A percentile compares a stretch with the other conserved stretches of the same genome.
Conservation (phyloP, 2,113 vertebrate species). For the Dromaius novaehollandiae region DNA sequence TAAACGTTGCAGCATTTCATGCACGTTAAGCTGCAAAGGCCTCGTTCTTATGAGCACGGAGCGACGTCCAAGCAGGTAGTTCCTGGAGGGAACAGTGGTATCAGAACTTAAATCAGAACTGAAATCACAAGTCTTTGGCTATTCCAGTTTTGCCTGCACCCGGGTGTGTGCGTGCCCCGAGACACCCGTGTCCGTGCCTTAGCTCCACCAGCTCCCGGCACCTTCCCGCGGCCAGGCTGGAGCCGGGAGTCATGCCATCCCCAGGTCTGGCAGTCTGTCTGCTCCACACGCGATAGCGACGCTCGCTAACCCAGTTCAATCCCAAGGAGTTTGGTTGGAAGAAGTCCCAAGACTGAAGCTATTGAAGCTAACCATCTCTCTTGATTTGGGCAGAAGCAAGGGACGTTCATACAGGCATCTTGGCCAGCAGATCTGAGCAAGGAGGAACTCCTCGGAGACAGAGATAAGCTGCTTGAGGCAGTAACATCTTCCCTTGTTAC, state of each 20-base stretch:
- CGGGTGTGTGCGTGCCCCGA: no score
- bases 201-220: fast-evolving
- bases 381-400: background rate
- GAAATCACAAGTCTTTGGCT: background rate
- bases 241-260: background rate
- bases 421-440: background rate
- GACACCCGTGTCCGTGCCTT: background rate
- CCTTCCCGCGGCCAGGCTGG: fast-evolving
- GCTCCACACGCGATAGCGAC: background rate
- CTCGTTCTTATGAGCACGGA: no score
- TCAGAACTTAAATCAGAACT: no score
- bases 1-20: no score
- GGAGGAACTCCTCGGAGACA: background rate
- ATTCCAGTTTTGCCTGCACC: background rate
- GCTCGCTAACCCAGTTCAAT: background rate
- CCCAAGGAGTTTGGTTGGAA: background rate
- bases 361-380: background rate
- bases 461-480: background rate
- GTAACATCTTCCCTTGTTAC: background rate
- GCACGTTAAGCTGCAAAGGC: no score
- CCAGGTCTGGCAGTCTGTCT: fast-evolving
- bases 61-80: no score
- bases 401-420: background rate
- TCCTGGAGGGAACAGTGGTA: no score
- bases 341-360: background rate